phyloP scores from a whole-genome alignment of 2,888 invertebrate species.

The Unio delphinus region DNA sequence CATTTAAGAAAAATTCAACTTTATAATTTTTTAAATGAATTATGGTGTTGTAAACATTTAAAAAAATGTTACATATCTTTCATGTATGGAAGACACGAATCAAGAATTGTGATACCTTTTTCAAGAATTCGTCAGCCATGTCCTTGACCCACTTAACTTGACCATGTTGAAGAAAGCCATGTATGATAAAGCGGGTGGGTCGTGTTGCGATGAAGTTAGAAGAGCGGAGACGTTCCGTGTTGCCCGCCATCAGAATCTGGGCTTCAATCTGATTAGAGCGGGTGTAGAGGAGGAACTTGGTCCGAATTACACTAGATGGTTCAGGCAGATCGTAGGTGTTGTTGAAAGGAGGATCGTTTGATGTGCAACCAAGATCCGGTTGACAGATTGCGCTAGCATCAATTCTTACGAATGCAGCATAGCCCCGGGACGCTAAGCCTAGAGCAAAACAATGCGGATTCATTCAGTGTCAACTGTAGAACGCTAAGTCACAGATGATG shows the following conservation, averaged over 20 bases:
- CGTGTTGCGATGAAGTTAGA: constrained; percentile 33
- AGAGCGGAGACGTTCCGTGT: constrained; percentile 3
- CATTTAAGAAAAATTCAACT: no score
- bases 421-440: no score
- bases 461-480: no score
- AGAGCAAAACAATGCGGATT: no score
- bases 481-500: no score
- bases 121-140: constrained; percentile 45
- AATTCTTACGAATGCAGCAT: not conserved
- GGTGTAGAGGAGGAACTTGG: constrained; percentile 83
- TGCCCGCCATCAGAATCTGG: constrained; percentile 11
- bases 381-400: not conserved
- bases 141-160: constrained; percentile 44
- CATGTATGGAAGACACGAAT: no score
- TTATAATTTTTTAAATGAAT: no score
- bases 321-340: constrained; percentile 44
- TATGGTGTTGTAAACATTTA: no score
- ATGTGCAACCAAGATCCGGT: constrained; percentile 45
- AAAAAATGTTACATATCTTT: no score
- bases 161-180: constrained; percentile 57
- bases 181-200: constrained; percentile 52
- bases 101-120: constrained; percentile 29
- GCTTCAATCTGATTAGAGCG: not conserved
- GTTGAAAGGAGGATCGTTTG: constrained; percentile 38
- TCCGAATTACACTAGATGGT: constrained; percentile 75